Percentiles rank a stretch among this genome's conserved stretches.
Evolutionary conservation across 1,140 invertebrate species (phyloP).

Genomic region (Trichogramma pretiosum): DNA sequence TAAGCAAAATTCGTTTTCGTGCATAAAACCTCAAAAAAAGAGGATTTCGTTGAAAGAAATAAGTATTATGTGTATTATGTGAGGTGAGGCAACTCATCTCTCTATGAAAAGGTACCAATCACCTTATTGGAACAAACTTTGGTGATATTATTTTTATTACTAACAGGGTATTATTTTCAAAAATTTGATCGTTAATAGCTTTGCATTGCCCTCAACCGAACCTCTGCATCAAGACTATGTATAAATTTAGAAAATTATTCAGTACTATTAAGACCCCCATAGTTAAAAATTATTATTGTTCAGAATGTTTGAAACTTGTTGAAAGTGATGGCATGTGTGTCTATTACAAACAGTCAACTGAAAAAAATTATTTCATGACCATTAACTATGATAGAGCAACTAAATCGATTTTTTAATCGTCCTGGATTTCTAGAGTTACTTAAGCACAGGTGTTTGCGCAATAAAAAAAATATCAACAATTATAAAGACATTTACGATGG

Average conservation of each 20-base stretch:
- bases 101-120: neutral
- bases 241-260: neutral
- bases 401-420: neutral
- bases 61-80: no score
- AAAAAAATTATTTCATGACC: neutral
- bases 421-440: neutral
- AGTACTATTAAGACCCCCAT: neutral
- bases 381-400: neutral
- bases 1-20: no score
- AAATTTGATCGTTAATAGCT: neutral
- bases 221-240: constrained; percentile 1
- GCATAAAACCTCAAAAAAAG: no score
- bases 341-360: neutral
- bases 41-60: no score
- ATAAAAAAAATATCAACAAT: neutral
- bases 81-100: no score
- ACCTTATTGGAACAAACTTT: neutral
- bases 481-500: constrained; percentile 6
- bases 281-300: neutral
- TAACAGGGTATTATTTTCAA: neutral
- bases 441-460: neutral
- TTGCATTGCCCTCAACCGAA: neutral
- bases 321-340: neutral
- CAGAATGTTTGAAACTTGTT: neutral
- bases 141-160: neutral